A percentile compares a stretch with the other conserved stretches of the same genome.
phyloP scores from a whole-genome alignment of 2,888 invertebrate genomes.

The Drosophila mimetica region DNA sequence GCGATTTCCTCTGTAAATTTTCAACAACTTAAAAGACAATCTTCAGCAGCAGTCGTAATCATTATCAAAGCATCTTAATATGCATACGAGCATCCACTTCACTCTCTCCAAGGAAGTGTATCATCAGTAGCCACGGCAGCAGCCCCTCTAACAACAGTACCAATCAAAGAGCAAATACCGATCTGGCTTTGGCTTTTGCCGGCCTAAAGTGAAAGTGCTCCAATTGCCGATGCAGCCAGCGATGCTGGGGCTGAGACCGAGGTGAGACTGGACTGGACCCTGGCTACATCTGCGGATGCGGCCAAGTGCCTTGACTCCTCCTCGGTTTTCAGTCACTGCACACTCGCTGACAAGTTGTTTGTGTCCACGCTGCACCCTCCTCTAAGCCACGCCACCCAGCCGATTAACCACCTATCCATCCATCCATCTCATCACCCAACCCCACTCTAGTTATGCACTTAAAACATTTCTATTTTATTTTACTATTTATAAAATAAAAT shows the following conservation, averaged over 20 bases:
- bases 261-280: conserved; percentile 33
- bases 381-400: conserved; percentile 26
- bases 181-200: conserved; percentile 47
- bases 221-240: conserved; percentile 69
- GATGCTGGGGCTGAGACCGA: conserved; percentile 15
- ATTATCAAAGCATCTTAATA: conserved; percentile 29
- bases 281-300: conserved; percentile 57
- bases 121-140: conserved; percentile 29
- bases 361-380: conserved; percentile 28
- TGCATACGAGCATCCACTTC: conserved; percentile 22
- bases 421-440: conserved; percentile 39
- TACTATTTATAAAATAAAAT: no score
- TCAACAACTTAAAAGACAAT: conserved; percentile 11
- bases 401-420: conserved; percentile 41
- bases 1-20: neutral
- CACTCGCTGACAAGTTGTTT: conserved; percentile 75
- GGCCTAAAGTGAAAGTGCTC: conserved; percentile 83
- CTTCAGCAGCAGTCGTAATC: conserved; percentile 14
- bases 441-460: conserved; percentile 55
- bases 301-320: conserved; percentile 76
- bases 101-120: conserved; percentile 44
- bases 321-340: conserved; percentile 54
- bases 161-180: conserved; percentile 73
- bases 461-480: no score
- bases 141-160: conserved; percentile 39